Base-by-base conservation (phyloP, 2,113 vertebrate genomes). In the Vulpes lagopus region DNA sequence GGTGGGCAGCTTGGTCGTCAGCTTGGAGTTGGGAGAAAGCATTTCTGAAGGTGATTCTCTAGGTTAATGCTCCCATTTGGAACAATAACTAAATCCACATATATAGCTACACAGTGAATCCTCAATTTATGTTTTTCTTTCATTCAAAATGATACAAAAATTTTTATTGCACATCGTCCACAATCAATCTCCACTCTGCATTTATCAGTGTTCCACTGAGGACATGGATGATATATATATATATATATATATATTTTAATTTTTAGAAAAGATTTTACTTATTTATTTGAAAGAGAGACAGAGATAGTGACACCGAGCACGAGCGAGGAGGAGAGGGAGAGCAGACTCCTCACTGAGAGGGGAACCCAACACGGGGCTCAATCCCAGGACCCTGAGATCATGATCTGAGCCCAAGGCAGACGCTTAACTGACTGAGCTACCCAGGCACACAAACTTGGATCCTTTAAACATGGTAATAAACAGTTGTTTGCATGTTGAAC, bases 101-200 rank as follows among this genome's bases (percentile, higher is more conserved):
- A 87, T 30, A 84, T 17, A 23, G 32, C 49, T 81, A 91, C 2
- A 73, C 30, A 85, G 95, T 8, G 0, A 22, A 60, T 8, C 10
- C 35, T 67, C 4, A 67, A 7, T 38, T 64, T 71, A 89, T 64
- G 32, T 60, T 57, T 35, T 83, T 83, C 8, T 87, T 53, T 91
- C 38, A 94, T 73, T 97, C 85, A 82, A 76, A 94, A 57, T 79
- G 32, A 49, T 55, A 84, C 55, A 73, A 74, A 95, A 64, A 32
- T 3, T 81, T 85, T 87, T 69, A 86, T 17, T 69, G 12, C 12
- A 88, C 15, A 95, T 74, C 6, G 27, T 1, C 2, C 3, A 67
- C 14, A 35, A 43, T 86, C 43, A 91, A 89, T 20, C 2, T 2
- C 10, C 14, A 65, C 20, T 53, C 5, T 0, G 32, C 38, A 62